Percentiles rank a stretch among this genome's conserved stretches.
These are phyloP conservation scores for Siniperca chuatsi DNA, from an alignment of 2,113 vertebrate genomes.

Conservation along the genomic window DNA sequence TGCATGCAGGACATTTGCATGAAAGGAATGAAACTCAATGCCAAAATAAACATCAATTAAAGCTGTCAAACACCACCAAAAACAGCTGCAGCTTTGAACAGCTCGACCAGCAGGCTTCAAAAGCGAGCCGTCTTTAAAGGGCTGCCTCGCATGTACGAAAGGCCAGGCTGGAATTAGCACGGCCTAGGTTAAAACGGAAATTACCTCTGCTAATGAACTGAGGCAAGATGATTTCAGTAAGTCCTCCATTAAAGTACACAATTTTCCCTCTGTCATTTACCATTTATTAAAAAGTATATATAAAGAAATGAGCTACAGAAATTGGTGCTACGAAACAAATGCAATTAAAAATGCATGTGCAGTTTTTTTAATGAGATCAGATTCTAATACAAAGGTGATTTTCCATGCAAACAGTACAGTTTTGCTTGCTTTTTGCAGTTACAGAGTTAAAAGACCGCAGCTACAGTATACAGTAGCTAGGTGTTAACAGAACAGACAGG, in stretches of 20 bases:
- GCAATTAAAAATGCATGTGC: not conserved
- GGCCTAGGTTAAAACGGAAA: conserved; percentile 72
- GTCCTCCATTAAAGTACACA: conserved; percentile 16
- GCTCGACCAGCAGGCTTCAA: conserved; percentile 87
- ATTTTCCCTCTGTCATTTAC: conserved; percentile 24
- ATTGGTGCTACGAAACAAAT: not conserved
- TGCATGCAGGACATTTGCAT: conserved; percentile 85
- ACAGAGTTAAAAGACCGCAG: not conserved
- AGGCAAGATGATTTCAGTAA: conserved; percentile 50
- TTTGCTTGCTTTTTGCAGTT: not conserved
- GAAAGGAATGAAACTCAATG: conserved; percentile 85
- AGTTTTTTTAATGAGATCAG: not conserved
- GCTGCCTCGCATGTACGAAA: conserved; percentile 78
- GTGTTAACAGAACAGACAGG: conserved; percentile 21
- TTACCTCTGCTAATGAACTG: conserved; percentile 71
- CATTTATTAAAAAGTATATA: not conserved
- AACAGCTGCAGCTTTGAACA: conserved; percentile 90
- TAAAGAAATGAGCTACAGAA: not conserved
- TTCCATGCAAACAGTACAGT: not conserved
- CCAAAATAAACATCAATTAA: conserved; percentile 90
- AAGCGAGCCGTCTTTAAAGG: conserved; percentile 81
- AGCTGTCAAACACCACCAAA: conserved; percentile 87
- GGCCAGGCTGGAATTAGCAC: conserved; percentile 83
- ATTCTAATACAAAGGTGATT: not conserved
- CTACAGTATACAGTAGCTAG: not conserved